Evolutionary conservation across 1,140 invertebrate species (phyloP).

Genomic region (Rhizoglyphus robini): DNA sequence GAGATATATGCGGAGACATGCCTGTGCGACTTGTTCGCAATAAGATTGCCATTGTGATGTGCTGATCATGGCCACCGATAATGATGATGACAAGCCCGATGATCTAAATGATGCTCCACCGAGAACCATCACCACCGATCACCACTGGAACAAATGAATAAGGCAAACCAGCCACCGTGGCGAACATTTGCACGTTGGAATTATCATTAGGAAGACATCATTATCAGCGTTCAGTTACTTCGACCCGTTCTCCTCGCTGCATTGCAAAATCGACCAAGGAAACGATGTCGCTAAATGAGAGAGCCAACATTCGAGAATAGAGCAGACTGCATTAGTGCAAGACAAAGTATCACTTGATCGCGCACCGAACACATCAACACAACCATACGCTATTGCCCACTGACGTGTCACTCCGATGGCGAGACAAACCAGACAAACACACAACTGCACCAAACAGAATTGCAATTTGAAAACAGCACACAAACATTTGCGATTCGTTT

Average conservation of each 20-base stretch:
- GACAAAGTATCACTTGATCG: neutral
- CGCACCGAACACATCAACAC: neutral
- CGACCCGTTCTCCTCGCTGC: neutral
- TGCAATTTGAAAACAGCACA: too few species aligned
- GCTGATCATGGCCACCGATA: slow-evolving; percentile 9
- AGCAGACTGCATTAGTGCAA: neutral
- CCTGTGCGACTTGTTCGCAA: neutral
- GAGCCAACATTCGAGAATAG: neutral
- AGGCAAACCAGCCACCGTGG: neutral
- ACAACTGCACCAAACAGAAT: too few species aligned
- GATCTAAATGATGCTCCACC: neutral
- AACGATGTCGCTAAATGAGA: neutral
- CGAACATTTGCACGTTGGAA: slow-evolving; percentile 3
- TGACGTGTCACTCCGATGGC: neutral
- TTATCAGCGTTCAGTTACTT: neutral
- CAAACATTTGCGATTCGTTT: too few species aligned
- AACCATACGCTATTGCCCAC: neutral
- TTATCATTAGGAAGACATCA: slow-evolving; percentile 6
- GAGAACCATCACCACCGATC: neutral
- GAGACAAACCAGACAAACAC: neutral
- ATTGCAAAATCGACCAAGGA: neutral
- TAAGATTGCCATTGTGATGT: neutral
- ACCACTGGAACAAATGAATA: slow-evolving; percentile 1
- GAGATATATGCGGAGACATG: neutral
- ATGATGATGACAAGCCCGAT: neutral